A percentile compares a stretch with the other conserved stretches of the same genome.
These are phyloP conservation scores for Microcebus griseorufus DNA, from an alignment of 2,113 vertebrate species.

Conservation along the genomic window DNA sequence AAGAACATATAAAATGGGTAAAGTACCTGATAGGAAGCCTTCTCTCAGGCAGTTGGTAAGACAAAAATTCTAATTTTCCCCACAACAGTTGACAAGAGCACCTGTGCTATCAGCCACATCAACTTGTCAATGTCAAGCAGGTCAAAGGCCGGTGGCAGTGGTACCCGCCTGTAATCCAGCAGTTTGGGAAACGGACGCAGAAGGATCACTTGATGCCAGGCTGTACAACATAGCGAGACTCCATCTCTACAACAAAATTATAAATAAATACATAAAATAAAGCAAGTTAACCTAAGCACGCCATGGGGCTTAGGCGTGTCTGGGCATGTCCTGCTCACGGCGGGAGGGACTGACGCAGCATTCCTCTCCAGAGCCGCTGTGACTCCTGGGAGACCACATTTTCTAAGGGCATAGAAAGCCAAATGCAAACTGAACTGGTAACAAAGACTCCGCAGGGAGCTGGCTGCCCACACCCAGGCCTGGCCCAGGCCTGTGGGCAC, in stretches of 20 bases:
- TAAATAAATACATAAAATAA: too few species aligned
- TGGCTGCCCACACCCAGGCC: not conserved
- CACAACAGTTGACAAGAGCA: not conserved
- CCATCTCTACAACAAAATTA: too few species aligned
- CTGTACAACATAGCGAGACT: too few species aligned
- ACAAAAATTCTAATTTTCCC: not conserved
- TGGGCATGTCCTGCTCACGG: not conserved
- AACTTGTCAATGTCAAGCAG: not conserved
- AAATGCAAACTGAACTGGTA: not conserved
- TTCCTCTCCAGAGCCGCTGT: fast-evolving
- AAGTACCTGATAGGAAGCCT: not conserved
- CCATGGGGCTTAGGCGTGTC: fast-evolving
- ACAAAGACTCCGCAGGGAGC: not conserved
- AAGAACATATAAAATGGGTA: not conserved
- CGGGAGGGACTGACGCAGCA: not conserved
- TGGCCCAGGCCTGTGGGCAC: not conserved
- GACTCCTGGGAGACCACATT: not conserved
- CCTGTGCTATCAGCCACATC: not conserved
- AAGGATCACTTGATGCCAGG: too few species aligned
- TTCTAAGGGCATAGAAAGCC: not conserved
- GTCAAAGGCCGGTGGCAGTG: too few species aligned
- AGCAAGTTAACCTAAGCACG: too few species aligned
- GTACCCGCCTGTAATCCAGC: too few species aligned
- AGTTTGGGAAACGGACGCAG: too few species aligned
- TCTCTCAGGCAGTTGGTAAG: not conserved